Evolutionary conservation across 2,888 invertebrate genomes (phyloP).

Genomic region (Patella caerulea): DNA sequence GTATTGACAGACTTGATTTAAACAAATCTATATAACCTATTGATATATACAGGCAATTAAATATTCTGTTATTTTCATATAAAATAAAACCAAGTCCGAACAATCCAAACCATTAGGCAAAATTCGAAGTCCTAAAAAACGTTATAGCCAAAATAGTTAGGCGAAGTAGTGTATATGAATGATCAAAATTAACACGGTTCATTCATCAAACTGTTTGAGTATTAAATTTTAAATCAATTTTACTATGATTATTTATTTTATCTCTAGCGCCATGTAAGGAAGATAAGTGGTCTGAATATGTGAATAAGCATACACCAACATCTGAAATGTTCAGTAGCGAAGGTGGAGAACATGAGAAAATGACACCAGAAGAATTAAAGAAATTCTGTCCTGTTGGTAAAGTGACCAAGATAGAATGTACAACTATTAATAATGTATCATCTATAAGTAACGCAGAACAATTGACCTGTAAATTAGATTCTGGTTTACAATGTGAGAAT

Average conservation of each 20-base stretch:
- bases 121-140: too few species aligned
- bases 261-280: neutral
- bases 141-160: too few species aligned
- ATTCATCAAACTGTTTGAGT: too few species aligned
- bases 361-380: constrained; percentile 43
- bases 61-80: too few species aligned
- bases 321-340: constrained; percentile 20
- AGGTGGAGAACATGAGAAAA: constrained; percentile 50
- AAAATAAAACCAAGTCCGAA: too few species aligned
- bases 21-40: too few species aligned
- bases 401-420: constrained; percentile 63
- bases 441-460: constrained; percentile 45
- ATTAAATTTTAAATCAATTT: too few species aligned
- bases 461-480: constrained; percentile 74
- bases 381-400: constrained; percentile 55
- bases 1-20: too few species aligned
- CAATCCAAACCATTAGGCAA: too few species aligned
- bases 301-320: constrained; percentile 53
- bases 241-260: neutral
- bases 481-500: constrained; percentile 79
- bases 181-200: too few species aligned
- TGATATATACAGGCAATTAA: too few species aligned
- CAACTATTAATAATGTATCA: constrained; percentile 47
- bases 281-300: constrained; percentile 52
- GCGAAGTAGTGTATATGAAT: too few species aligned